A percentile compares a stretch with the other conserved stretches of the same genome.
These are phyloP conservation scores for Neuroterus valhalla DNA, from an alignment of 1,140 invertebrate species.

Conservation along the genomic window DNA sequence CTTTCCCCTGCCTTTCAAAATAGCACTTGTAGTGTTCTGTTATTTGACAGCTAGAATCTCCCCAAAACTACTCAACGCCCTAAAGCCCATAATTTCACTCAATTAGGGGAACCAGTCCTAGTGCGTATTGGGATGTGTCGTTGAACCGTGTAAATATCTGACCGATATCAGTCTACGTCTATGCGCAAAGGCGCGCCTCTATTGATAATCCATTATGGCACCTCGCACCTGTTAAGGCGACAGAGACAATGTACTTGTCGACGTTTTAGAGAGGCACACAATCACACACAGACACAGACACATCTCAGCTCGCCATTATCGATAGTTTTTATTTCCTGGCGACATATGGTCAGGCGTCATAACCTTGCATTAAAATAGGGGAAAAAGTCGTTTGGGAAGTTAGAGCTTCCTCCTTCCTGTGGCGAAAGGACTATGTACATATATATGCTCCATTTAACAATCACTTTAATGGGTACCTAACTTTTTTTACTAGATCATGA, in stretches of 20 bases:
- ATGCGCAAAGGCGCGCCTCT: constrained; percentile 55
- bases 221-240: constrained; percentile 43
- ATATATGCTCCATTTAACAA: constrained; percentile 30
- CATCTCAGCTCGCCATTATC: constrained; percentile 16
- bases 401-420: constrained; percentile 18
- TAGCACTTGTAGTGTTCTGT: constrained; percentile 21
- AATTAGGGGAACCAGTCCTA: constrained; percentile 24
- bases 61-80: constrained; percentile 11
- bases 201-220: constrained; percentile 65
- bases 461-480: constrained; percentile 18
- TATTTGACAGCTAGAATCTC: constrained; percentile 19
- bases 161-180: constrained; percentile 28
- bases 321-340: constrained; percentile 31
- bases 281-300: constrained; percentile 1
- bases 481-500: constrained; percentile 8
- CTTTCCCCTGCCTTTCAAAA: not conserved
- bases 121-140: constrained; percentile 17
- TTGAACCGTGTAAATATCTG: constrained; percentile 18
- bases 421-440: constrained; percentile 5
- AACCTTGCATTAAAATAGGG: constrained; percentile 17
- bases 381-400: constrained; percentile 12
- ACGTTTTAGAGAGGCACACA: constrained; percentile 42
- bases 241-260: constrained; percentile 48
- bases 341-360: constrained; percentile 28
- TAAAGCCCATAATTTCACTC: constrained; percentile 29